Evolutionary conservation across 2,888 invertebrate species (phyloP), one percentile per base, ranked within the genome.

Genomic region (Aelia acuminata): DNA sequence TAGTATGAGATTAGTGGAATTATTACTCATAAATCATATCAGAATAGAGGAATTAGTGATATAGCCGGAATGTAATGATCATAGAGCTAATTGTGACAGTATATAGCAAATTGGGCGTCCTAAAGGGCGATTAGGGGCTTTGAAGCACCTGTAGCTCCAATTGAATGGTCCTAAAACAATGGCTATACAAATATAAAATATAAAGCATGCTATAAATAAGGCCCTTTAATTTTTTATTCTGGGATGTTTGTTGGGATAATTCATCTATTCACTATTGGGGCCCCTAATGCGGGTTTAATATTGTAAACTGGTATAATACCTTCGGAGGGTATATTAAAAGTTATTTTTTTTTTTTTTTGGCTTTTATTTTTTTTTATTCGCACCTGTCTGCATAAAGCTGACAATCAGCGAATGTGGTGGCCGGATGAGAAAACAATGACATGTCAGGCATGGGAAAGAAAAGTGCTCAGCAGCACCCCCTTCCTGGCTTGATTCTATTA

Each of bases 121-220:
- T 70, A 70, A 70, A 70, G 31, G 63, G 63, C 18, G 63, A 70
- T 70, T 70, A 70, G 35, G 8, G 35, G 31, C 31, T 35, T 35
- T 70, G 31, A 70, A 70, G 63, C 63, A 70, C 63, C 63, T 70
- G 63, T 57, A 57, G 57, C 57, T 57, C 26, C 57, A 26, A 57
- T 70, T 70, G 18, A 70, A 70, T 70, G 63, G 63, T 35, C 35
- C 63, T 35, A 0, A 70, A 70, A 70, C 63, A 70, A 70, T 70
- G 31, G 63, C 35, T 80, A 80, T 80, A 80, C 80, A 80, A 80
- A 80, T 80, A 80, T 43, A 80, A 80, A 47, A 80, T 43, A 47
- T 80, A 80, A 80, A 43, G n/a, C n/a, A 43, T 0, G 10, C 1
- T n/a, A 80, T 43, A 43, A 80, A 43, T 43, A 80, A n/a, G 43